These are phyloP conservation scores for Caenorhabditis sulstoni DNA, from an alignment of 2,888 invertebrate species.

Conservation along the genomic window DNA sequence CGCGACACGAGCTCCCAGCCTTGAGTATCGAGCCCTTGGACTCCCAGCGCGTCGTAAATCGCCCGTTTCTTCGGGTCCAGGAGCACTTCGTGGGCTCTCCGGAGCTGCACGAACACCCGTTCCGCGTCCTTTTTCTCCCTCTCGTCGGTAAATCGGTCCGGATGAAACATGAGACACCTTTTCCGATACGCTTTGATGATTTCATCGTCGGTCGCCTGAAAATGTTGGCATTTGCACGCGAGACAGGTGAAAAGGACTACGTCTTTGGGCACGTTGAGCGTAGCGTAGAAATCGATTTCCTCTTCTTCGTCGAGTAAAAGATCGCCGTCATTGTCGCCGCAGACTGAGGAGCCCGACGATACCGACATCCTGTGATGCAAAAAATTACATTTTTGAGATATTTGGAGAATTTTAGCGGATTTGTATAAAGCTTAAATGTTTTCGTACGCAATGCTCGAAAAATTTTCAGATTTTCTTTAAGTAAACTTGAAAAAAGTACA, in stretches of 20 bases:
- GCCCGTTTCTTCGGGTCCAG: conserved; percentile 94
- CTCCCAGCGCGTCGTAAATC: conserved; percentile 93
- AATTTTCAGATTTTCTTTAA: background rate
- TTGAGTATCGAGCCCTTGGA: conserved; percentile 90
- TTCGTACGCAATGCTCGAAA: no score
- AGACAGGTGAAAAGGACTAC: conserved; percentile 28
- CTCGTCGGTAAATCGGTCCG: conserved; percentile 93
- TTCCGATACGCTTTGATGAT: conserved; percentile 94
- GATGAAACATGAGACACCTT: conserved; percentile 94
- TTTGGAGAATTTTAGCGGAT: background rate
- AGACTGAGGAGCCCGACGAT: conserved; percentile 68
- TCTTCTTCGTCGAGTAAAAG: conserved; percentile 72
- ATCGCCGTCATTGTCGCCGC: conserved; percentile 69
- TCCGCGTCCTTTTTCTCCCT: conserved; percentile 91
- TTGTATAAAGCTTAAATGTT: no score
- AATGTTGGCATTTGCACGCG: conserved; percentile 11
- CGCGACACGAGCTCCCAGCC: conserved; percentile 90
- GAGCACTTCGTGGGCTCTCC: conserved; percentile 94
- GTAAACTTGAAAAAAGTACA: background rate
- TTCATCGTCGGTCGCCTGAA: conserved; percentile 92
- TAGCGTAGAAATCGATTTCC: conserved; percentile 78
- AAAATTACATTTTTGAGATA: background rate
- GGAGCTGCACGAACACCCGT: conserved; percentile 92
- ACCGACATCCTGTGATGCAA: conserved; percentile 62
- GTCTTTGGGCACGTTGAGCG: conserved; percentile 77